Base-by-base conservation (phyloP, 37 sponge, comb jelly and placozoan genomes). In the Crambe crambe region DNA sequence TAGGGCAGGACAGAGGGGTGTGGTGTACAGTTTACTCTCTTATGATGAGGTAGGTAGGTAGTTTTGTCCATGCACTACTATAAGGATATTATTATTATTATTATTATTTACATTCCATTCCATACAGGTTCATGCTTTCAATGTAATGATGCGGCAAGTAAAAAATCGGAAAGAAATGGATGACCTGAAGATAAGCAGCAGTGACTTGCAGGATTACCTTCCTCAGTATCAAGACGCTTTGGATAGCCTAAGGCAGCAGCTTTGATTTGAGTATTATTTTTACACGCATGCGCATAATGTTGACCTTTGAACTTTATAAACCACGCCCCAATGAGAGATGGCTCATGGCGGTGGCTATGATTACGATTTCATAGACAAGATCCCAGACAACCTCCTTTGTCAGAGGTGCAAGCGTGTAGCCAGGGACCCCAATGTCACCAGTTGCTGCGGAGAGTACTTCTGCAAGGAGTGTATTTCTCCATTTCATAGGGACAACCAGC, bases 1-100 rank as follows among this genome's bases (percentile, higher is more conserved):
- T 0, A 76, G 96, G 56, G 96, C 94, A 35, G 96, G 96, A 30
- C 42, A 47, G 37, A 77, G 58, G 68, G 96, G 96, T n/a, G 66
- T 56, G 42, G 96, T 86, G 12, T 89, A 83, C 43, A 83, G 85
- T 23, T 43, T 95, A 27, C 57, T 89, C 34, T 32, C 78, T 25
- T 43, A 43, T 42, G 79, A 92, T 18, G 88, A 95, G 89, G 96
- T 92, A 75, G 23, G 73, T n/a, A 68, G 9, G 6, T 31, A 35
- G 5, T 68, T 9, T 6, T 62, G 64, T 62, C 25, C 21, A 20
- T 62, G 25, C n/a, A 20, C 21, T 9, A 15, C 15, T 51, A 51
- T 51, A 15, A 18, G 54, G 15, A 51, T 51, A 18, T 51, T 18
- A 18, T 12, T 18, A 58, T 18, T 18, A 58, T 18, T 12, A 18